Evolutionary conservation across 92 coral and sea anemone species (phyloP), one percentile per base, ranked within the genome.

Genomic region (Pocillopora grandis): DNA sequence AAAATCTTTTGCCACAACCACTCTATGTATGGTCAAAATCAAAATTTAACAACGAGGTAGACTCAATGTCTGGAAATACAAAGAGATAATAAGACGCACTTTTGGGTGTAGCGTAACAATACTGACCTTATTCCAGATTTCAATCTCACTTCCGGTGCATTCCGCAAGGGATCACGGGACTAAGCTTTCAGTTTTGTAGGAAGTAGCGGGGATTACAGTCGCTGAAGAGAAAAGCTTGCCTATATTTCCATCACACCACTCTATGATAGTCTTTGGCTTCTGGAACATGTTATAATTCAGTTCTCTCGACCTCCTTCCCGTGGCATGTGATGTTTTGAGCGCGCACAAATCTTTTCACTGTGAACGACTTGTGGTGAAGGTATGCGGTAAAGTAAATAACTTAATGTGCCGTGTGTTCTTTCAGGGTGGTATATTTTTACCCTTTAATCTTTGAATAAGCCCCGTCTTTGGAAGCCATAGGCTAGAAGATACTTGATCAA

Each of bases 151-250:
- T 70, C 76, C 84, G 76, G 76, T 80, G 48, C 20, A 10, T 11
- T n/a, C 19, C 85, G 77, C 85, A 18, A n/a, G 58, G 85, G 67
- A 80, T 80, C 67, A 69, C 12, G 85, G 85, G 85, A 80, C 16
- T 18, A 10, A 55, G 31, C 82, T 23, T n/a, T 13, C 52, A 7
- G 52, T 42, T 42, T 42, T 42, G 52, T 33, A 33, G 74, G 37
- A 70, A 13, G 74, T 12, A 42, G 52, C 5, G 4, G 6, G 0
- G 52, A 42, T 42, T 42, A 42, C 8, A 3, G 52, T 42, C 5
- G 52, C 52, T 3, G 52, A 42, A 2, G 8, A 7, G 52, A 42
- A 42, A 42, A 42, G 1, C 52, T 7, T 42, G 52, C 5, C 4
- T 42, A 7, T 42, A 42, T 42, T 42, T 42, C 52, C 8, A 3